These are phyloP conservation scores for Barnardius zonarius DNA, from an alignment of 2,113 vertebrate species.

Conservation along the genomic window DNA sequence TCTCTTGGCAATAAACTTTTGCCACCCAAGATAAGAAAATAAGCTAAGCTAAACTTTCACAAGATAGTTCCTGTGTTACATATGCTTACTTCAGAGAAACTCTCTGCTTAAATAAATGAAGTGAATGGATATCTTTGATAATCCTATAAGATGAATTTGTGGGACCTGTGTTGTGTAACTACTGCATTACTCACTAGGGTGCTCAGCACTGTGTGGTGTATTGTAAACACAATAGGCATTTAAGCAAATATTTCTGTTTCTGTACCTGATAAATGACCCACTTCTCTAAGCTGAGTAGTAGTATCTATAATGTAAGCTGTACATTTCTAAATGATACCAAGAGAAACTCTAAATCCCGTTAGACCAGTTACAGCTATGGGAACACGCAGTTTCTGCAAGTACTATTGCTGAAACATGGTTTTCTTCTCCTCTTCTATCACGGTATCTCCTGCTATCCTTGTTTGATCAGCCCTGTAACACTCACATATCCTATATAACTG, in stretches of 20 bases:
- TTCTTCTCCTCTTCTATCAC: neutral
- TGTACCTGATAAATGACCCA: neutral
- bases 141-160: neutral
- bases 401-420: neutral
- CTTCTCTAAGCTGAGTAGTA: neutral
- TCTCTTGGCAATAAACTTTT: neutral
- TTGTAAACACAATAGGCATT: neutral
- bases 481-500: neutral
- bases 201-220: accelerated
- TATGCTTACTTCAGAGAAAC: neutral
- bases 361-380: neutral
- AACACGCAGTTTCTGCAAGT: neutral
- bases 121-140: neutral
- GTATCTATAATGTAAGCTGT: neutral
- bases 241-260: neutral
- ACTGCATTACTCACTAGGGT: neutral
- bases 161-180: neutral
- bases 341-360: neutral
- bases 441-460: neutral
- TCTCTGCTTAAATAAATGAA: neutral
- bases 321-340: neutral
- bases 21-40: neutral
- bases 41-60: neutral
- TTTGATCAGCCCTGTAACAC: neutral
- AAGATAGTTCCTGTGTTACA: neutral